Evolutionary conservation across 2,113 vertebrate species (phyloP).

Genomic region (Tamias sibiricus): DNA sequence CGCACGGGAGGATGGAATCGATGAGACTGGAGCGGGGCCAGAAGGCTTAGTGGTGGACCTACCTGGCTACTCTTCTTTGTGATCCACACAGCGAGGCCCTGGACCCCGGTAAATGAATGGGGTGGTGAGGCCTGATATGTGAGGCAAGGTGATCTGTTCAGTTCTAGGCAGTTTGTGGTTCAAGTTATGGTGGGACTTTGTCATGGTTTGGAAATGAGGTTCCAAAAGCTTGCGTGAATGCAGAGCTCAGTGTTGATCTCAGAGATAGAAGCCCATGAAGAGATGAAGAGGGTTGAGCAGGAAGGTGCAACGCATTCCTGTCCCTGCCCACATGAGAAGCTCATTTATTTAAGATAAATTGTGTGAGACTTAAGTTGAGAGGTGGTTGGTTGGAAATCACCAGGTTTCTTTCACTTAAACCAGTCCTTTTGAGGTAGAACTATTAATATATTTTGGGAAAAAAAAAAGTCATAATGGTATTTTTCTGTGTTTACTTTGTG

Average conservation of each 20-base stretch:
- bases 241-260: not conserved
- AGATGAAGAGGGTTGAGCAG: not conserved
- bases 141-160: not conserved
- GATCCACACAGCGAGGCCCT: not conserved
- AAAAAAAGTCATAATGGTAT: not conserved
- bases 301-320: not conserved
- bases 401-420: not conserved
- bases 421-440: not conserved
- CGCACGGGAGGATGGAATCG: accelerated
- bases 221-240: too few relatives aligned
- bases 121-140: not conserved
- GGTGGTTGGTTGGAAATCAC: not conserved
- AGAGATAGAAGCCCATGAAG: not conserved
- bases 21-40: not conserved
- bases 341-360: not conserved
- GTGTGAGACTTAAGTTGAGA: not conserved
- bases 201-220: not conserved
- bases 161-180: not conserved
- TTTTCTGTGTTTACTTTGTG: not conserved
- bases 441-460: not conserved
- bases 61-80: not conserved
- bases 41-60: not conserved
- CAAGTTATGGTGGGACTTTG: not conserved
- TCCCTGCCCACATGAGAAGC: not conserved
- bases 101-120: not conserved